Percentiles rank a stretch among this genome's conserved stretches.
phyloP scores from a whole-genome alignment of 2,797 vertebrate genomes.

The Acanthurus tractus region DNA sequence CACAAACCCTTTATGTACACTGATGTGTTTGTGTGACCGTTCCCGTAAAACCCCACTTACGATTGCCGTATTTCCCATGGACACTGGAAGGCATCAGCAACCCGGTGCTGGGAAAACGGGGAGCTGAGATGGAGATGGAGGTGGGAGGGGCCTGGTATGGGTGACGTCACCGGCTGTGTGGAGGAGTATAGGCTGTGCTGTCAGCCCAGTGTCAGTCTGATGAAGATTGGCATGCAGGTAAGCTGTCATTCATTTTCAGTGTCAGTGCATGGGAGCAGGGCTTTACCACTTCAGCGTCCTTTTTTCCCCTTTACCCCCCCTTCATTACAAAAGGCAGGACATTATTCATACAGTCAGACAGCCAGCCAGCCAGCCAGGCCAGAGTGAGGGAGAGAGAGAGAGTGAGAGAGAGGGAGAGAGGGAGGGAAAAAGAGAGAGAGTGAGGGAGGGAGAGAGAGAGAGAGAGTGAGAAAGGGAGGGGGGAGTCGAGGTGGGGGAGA shows the following conservation, averaged over 20 bases:
- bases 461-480: conserved; percentile 40
- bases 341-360: conserved; percentile 93
- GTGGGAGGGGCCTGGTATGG: conserved; percentile 84
- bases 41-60: neutral
- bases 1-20: neutral
- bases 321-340: conserved; percentile 92
- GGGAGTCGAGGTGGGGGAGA: conserved; percentile 71
- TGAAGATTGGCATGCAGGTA: conserved; percentile 99
- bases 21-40: neutral
- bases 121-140: conserved; percentile 71
- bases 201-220: conserved; percentile 99
- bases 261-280: conserved; percentile 89
- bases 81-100: conserved; percentile 79
- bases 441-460: conserved; percentile 28
- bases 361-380: conserved; percentile 85
- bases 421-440: conserved; percentile 39
- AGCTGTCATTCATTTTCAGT: conserved; percentile 99
- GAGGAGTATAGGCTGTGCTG: conserved; percentile 98
- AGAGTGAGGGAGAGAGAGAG: conserved; percentile 73
- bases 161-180: conserved; percentile 89
- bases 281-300: conserved; percentile 85
- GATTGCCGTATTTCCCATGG: conserved; percentile 76
- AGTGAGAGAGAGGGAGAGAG: conserved; percentile 19
- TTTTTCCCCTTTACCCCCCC: conserved; percentile 83
- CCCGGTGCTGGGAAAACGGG: conserved; percentile 65